Conservation (phyloP, 2,888 invertebrate species). For the Diarsia mendica region DNA sequence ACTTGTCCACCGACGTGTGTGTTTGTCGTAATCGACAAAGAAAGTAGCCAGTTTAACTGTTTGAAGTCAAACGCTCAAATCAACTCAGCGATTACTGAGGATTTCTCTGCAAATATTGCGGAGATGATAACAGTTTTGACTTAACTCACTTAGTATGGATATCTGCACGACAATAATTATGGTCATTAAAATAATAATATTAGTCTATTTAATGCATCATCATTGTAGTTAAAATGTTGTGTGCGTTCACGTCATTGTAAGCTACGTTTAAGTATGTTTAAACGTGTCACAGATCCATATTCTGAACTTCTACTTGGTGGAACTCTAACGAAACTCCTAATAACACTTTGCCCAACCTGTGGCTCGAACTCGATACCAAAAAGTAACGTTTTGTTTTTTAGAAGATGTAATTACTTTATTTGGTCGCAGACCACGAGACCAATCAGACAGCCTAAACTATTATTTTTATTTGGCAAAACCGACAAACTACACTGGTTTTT, state of each 20-base stretch:
- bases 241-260: neutral
- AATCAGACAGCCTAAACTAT: neutral
- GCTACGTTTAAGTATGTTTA: neutral
- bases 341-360: neutral
- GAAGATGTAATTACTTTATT: neutral
- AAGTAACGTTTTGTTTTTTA: too few relatives aligned
- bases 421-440: neutral
- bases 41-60: neutral
- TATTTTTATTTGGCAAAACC: neutral
- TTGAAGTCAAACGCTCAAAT: neutral
- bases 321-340: neutral
- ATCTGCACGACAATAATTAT: neutral
- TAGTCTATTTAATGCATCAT: too few relatives aligned
- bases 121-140: neutral
- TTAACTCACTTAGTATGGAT: neutral
- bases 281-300: neutral
- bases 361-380: too few relatives aligned
- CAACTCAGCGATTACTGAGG: neutral
- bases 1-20: neutral
- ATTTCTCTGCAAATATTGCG: neutral
- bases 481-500: neutral
- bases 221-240: too few relatives aligned
- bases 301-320: too few relatives aligned
- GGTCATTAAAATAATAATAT: neutral
- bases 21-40: neutral